Conservation (phyloP, 2,888 invertebrate species). For the Leptinotarsa peninsularis region DNA sequence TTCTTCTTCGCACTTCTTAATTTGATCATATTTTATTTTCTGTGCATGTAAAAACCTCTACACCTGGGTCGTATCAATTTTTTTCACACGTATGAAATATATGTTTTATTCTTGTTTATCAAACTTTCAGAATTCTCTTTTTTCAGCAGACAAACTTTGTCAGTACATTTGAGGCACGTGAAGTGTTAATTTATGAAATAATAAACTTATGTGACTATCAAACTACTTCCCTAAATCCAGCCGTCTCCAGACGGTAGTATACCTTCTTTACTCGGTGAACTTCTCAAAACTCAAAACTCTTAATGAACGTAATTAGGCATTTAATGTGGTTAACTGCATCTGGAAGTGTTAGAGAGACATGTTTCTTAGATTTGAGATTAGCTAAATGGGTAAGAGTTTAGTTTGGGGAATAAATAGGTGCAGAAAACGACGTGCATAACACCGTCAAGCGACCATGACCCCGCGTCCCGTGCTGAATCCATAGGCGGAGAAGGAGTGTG, state of each 20-base stretch:
- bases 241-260: constrained; percentile 49
- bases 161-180: too few relatives aligned
- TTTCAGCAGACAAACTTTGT: too few relatives aligned
- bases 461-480: constrained; percentile 33
- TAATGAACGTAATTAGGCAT: constrained; percentile 56
- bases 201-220: constrained; percentile 11
- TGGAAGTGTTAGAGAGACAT: constrained; percentile 56
- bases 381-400: constrained; percentile 49
- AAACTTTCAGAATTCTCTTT: too few relatives aligned
- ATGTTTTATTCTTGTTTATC: too few relatives aligned
- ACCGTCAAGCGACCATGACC: constrained; percentile 46
- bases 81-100: too few relatives aligned
- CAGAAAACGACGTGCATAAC: constrained; percentile 40
- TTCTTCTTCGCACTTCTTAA: too few relatives aligned
- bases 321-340: constrained; percentile 54
- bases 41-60: too few relatives aligned
- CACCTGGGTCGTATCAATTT: too few relatives aligned
- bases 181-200: not conserved
- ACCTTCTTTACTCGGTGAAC: constrained; percentile 44
- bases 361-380: constrained; percentile 60
- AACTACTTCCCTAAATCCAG: constrained; percentile 14
- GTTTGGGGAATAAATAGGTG: constrained; percentile 44
- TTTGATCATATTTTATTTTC: too few relatives aligned
- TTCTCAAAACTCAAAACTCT: constrained; percentile 52
- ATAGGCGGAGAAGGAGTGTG: not conserved